A percentile compares a stretch with the other conserved stretches of the same genome.
Evolutionary conservation across 2,113 vertebrate genomes (phyloP).

Genomic region (Gymnogyps californianus): DNA sequence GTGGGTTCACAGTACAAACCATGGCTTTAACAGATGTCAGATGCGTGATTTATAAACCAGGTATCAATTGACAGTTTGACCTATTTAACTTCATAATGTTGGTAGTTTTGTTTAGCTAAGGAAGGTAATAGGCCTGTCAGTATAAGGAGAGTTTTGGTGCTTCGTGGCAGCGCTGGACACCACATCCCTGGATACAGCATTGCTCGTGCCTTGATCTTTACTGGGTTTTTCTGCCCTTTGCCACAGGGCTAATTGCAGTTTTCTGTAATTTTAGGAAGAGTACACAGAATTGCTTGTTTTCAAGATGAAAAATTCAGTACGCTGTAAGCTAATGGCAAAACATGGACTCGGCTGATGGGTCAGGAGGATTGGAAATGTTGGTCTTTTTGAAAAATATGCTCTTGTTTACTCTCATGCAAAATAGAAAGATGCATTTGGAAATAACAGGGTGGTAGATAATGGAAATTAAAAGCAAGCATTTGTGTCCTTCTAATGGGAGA

Average conservation of each 20-base stretch:
- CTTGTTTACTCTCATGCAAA: not conserved
- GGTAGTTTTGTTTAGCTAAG: not conserved
- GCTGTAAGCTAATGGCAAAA: not conserved
- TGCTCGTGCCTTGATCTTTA: not conserved
- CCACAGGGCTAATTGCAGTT: not conserved
- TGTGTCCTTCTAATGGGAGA: not conserved
- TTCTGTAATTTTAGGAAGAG: not conserved
- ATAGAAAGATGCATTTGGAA: not conserved
- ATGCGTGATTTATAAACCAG: not conserved
- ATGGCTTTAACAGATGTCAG: not conserved
- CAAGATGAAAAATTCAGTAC: accelerated
- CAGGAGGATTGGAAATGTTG: not conserved
- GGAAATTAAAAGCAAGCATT: not conserved
- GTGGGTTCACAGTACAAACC: not conserved
- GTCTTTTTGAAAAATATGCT: not conserved
- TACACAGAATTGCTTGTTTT: not conserved
- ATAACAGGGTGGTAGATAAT: not conserved
- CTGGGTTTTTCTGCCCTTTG: not conserved
- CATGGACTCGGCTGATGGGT: not conserved
- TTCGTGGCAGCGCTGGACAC: accelerated
- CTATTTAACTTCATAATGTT: not conserved
- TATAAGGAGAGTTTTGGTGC: not conserved
- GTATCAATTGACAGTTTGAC: not conserved
- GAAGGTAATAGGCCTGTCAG: not conserved
- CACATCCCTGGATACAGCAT: no score